These are phyloP conservation scores for Oreocharis arfaki DNA, from an alignment of 2,113 vertebrate genomes.

Conservation along the genomic window DNA sequence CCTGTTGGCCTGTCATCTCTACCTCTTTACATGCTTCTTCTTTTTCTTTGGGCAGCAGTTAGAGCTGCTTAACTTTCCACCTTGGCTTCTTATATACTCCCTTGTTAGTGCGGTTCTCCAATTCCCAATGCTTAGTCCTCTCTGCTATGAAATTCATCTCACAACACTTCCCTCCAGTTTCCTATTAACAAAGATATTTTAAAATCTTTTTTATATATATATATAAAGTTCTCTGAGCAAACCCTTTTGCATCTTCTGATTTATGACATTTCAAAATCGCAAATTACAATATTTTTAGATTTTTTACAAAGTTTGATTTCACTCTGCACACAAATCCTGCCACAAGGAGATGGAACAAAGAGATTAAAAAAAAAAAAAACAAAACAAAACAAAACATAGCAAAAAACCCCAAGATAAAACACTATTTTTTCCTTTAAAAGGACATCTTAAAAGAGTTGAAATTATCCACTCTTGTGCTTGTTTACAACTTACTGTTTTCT, in stretches of 20 bases:
- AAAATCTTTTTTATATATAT: not conserved
- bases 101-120: not conserved
- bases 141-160: not conserved
- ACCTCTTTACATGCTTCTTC: not conserved
- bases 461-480: not conserved
- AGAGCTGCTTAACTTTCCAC: not conserved
- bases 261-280: not conserved
- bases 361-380: no score
- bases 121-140: not conserved
- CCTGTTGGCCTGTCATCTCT: not conserved
- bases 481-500: not conserved
- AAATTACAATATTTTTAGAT: not conserved
- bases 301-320: not conserved
- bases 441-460: not conserved
- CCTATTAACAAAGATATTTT: not conserved
- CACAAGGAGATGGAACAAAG: not conserved
- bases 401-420: rapidly evolving
- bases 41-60: not conserved
- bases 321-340: not conserved
- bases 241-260: not conserved
- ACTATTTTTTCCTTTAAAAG: not conserved
- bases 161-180: not conserved
- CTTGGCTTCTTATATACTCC: not conserved
- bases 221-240: not conserved
- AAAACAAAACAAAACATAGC: not conserved